Conservation (phyloP, 2,797 vertebrate genomes). For the Sternotherus odoratus region DNA sequence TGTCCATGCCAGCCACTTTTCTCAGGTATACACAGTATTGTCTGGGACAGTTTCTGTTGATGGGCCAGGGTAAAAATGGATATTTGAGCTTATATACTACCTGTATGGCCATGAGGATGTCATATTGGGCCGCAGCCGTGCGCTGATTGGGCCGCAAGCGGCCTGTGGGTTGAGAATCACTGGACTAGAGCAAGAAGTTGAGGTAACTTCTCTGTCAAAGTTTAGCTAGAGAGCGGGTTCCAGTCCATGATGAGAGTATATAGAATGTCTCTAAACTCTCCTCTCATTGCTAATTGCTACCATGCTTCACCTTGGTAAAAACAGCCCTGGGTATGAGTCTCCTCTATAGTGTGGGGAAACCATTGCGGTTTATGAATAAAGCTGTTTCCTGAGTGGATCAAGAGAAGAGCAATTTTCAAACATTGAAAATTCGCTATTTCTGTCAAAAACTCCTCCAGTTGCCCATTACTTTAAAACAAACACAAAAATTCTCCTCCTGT, state of each 20-base stretch:
- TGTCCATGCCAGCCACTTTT: background rate
- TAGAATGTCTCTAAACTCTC: background rate
- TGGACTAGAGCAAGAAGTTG: too few species aligned
- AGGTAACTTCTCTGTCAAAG: background rate
- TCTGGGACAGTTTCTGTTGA: background rate
- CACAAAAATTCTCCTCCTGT: background rate
- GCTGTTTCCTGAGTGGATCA: background rate
- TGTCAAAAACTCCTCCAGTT: accelerated
- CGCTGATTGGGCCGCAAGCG: too few species aligned
- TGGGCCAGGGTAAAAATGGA: background rate
- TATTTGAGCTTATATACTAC: background rate
- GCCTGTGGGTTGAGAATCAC: too few species aligned
- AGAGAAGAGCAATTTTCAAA: background rate
- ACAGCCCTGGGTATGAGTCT: background rate
- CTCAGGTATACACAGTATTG: background rate
- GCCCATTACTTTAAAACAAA: accelerated
- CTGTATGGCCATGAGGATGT: too few species aligned
- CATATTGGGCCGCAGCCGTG: too few species aligned
- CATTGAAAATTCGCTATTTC: background rate
- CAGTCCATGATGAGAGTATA: background rate
- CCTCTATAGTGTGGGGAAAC: background rate
- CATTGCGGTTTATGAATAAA: background rate
- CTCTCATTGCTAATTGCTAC: background rate
- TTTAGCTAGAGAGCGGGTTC: background rate
- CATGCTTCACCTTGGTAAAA: background rate